Conservation (phyloP, 2,797 vertebrate species). For the Gymnopithys bicolor region DNA sequence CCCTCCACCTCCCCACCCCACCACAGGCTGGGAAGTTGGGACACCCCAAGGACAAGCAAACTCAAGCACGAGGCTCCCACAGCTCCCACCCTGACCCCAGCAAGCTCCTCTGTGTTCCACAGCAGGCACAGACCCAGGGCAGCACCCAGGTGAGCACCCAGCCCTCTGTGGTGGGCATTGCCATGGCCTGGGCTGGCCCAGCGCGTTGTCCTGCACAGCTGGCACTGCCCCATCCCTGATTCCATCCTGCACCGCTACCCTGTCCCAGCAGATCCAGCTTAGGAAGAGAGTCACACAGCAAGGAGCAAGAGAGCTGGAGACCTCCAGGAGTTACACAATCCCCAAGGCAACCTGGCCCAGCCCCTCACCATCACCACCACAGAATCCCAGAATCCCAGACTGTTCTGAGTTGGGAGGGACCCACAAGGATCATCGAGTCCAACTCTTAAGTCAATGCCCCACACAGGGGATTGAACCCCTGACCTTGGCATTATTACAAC, state of each 20-base stretch:
- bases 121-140: rapidly evolving
- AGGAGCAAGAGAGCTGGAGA: neutral
- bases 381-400: no score
- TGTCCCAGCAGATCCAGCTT: rapidly evolving
- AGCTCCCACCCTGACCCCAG: neutral
- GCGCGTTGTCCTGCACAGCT: no score
- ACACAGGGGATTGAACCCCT: no score
- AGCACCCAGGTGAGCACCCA: neutral
- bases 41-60: neutral
- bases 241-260: neutral
- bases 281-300: neutral
- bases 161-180: rapidly evolving
- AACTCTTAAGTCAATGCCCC: no score
- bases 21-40: neutral
- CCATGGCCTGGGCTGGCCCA: neutral
- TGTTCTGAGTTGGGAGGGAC: no score
- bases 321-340: neutral
- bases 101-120: no score
- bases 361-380: neutral
- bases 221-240: neutral
- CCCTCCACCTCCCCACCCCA: neutral
- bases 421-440: no score
- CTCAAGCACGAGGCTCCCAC: neutral
- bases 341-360: rapidly evolving
- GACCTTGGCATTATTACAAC: no score